phyloP scores from a whole-genome alignment of 2,113 vertebrate genomes.

The Myiagra hebetior region DNA sequence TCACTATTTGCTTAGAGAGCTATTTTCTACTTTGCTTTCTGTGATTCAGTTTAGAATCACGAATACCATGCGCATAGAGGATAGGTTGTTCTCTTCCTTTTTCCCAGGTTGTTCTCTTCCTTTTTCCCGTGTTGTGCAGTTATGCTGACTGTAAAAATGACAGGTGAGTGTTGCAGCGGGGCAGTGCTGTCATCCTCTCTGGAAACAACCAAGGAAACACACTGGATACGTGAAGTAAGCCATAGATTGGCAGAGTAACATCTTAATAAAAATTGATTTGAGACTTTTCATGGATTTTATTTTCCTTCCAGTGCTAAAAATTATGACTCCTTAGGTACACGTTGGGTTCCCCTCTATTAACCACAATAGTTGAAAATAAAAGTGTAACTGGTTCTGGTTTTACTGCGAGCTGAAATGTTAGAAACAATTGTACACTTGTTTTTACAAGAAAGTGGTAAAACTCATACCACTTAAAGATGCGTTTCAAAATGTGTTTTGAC shows the following conservation, averaged over 20 bases:
- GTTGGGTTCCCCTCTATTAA: neutral
- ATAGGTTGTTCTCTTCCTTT: neutral
- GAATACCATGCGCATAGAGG: neutral
- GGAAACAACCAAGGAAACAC: neutral
- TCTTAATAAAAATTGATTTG: neutral
- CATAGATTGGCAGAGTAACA: neutral
- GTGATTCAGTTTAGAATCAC: neutral
- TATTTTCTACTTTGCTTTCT: neutral
- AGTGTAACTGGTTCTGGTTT: neutral
- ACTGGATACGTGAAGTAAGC: neutral
- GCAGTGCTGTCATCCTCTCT: neutral
- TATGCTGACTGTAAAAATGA: neutral
- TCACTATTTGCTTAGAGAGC: neutral
- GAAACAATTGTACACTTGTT: neutral
- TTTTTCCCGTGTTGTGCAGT: neutral
- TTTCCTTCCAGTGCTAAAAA: neutral
- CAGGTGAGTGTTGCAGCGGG: neutral
- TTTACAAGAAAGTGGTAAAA: neutral
- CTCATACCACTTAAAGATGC: neutral
- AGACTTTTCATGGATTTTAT: neutral
- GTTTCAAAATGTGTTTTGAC: neutral
- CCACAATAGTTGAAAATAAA: neutral
- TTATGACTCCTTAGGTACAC: neutral
- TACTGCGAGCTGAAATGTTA: neutral
- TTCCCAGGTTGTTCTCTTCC: no score